phyloP scores from a whole-genome alignment of 1,140 invertebrate species.

The Bradysia coprophila region DNA sequence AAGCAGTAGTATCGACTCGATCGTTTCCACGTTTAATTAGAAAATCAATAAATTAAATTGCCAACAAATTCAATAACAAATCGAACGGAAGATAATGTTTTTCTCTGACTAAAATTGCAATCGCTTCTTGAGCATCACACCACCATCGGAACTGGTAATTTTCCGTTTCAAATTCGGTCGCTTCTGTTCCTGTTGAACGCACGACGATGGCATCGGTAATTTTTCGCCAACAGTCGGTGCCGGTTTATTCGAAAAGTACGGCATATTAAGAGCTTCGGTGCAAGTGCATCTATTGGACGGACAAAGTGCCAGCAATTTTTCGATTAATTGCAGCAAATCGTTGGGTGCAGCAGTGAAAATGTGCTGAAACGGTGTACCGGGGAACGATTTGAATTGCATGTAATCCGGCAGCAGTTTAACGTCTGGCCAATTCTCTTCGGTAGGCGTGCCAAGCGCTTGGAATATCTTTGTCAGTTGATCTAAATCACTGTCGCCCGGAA shows the following conservation, averaged over 20 bases:
- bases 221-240: slow-evolving; percentile 60
- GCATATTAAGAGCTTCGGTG: slow-evolving; percentile 60
- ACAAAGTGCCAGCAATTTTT: slow-evolving; percentile 63
- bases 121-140: not conserved
- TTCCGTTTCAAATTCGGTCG: not conserved
- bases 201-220: slow-evolving; percentile 48
- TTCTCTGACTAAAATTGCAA: slow-evolving; percentile 1
- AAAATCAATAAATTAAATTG: too few species aligned
- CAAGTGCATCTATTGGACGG: slow-evolving; percentile 71
- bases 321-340: slow-evolving; percentile 77
- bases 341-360: slow-evolving; percentile 92
- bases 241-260: slow-evolving; percentile 79
- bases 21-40: too few species aligned
- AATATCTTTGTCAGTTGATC: slow-evolving; percentile 94
- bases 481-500: slow-evolving; percentile 92
- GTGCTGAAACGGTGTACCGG: slow-evolving; percentile 63
- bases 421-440: slow-evolving; percentile 68
- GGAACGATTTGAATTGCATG: slow-evolving; percentile 78
- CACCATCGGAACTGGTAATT: not conserved
- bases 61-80: too few species aligned
- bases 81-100: too few species aligned
- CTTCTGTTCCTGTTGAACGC: not conserved
- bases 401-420: slow-evolving; percentile 77
- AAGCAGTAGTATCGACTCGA: too few species aligned
- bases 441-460: slow-evolving; percentile 78